These are phyloP conservation scores for Drosophila kepulauana DNA, from an alignment of 1,140 invertebrate species.

Conservation along the genomic window DNA sequence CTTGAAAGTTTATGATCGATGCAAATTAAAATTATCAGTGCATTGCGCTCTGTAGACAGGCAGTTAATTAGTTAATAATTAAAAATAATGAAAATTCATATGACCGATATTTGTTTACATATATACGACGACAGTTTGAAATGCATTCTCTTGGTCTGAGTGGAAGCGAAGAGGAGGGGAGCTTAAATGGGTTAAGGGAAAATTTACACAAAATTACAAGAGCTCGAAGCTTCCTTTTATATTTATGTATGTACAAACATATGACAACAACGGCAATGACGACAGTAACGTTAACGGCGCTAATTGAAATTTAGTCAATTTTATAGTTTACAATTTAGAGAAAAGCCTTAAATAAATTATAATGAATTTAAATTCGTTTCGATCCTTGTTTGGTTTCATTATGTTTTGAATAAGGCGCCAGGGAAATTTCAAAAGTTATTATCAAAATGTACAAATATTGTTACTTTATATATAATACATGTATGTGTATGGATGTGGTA, in stretches of 20 bases:
- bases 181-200: not conserved
- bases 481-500: not conserved
- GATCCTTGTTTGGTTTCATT: constrained; percentile 50
- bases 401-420: constrained; percentile 67
- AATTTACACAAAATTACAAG: constrained; percentile 26
- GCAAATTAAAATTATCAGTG: constrained; percentile 82
- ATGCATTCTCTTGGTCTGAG: constrained; percentile 53
- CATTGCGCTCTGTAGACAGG: constrained; percentile 80
- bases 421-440: constrained; percentile 67
- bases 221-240: constrained; percentile 17
- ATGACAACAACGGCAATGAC: constrained; percentile 36
- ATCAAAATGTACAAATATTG: constrained; percentile 68
- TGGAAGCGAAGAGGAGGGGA: not conserved
- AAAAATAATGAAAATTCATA: constrained; percentile 32
- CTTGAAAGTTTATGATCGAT: constrained; percentile 47
- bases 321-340: constrained; percentile 19
- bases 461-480: constrained; percentile 67
- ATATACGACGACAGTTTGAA: constrained; percentile 57
- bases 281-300: constrained; percentile 27
- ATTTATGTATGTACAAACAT: constrained; percentile 63
- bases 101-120: constrained; percentile 53
- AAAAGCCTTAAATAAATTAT: constrained; percentile 15
- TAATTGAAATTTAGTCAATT: constrained; percentile 31
- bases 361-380: constrained; percentile 64
- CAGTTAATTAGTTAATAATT: constrained; percentile 70